Conservation (phyloP, 2,888 invertebrate species). For the Gymnosoma rotundatum region DNA sequence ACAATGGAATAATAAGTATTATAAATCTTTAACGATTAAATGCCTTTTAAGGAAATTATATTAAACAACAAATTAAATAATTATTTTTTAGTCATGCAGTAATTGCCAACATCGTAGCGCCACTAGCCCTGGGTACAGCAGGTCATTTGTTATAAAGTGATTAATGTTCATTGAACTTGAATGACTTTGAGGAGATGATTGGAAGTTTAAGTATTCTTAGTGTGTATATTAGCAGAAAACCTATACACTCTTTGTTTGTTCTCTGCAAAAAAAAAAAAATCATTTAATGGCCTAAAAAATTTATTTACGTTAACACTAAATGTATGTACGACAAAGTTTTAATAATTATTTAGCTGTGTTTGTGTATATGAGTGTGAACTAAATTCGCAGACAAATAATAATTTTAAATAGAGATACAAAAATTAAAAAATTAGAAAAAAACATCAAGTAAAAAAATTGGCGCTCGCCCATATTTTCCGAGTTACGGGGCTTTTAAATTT, state of each 20-base stretch:
- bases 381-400: too few species aligned
- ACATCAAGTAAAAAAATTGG: too few species aligned
- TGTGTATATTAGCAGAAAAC: neutral
- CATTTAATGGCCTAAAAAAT: neutral
- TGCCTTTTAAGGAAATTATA: too few species aligned
- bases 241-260: too few species aligned
- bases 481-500: too few species aligned
- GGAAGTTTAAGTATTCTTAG: neutral
- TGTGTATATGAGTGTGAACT: too few species aligned
- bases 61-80: too few species aligned
- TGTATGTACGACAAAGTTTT: neutral
- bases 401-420: too few species aligned
- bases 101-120: neutral
- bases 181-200: constrained; percentile 21
- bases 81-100: too few species aligned
- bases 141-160: constrained; percentile 38
- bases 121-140: constrained; percentile 2
- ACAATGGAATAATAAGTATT: constrained; percentile 4
- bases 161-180: constrained; percentile 55
- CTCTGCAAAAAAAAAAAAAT: neutral
- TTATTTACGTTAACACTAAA: neutral
- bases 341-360: neutral
- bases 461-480: too few species aligned
- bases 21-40: constrained; percentile 38
- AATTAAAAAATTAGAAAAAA: too few species aligned